A percentile compares a stretch with the other conserved stretches of the same genome.
These are phyloP conservation scores for Glossophaga mutica DNA, from an alignment of 2,797 vertebrate genomes.

Conservation along the genomic window DNA sequence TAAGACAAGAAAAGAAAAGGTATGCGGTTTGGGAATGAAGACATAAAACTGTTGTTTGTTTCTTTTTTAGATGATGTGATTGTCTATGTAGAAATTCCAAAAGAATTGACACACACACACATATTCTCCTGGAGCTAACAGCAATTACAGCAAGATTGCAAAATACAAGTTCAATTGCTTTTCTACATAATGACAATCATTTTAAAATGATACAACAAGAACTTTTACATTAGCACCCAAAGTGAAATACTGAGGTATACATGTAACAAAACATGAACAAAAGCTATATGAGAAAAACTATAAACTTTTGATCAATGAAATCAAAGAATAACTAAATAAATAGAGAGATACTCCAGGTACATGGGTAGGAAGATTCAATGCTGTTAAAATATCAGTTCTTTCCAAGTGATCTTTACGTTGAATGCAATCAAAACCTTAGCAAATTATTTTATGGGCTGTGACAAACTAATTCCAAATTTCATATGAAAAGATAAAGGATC, in stretches of 20 bases:
- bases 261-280: not conserved
- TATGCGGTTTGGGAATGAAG: not conserved
- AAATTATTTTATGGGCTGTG: not conserved
- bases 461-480: not conserved
- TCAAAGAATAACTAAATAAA: not conserved
- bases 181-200: not conserved
- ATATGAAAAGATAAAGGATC: not conserved
- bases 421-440: not conserved
- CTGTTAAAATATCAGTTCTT: not conserved
- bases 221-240: not conserved
- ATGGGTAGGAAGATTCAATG: not conserved
- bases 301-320: not conserved
- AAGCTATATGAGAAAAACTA: not conserved
- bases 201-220: not conserved
- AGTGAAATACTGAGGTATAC: not conserved
- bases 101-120: not conserved
- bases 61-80: not conserved
- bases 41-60: not conserved
- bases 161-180: not conserved
- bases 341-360: not conserved
- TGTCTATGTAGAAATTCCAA: not conserved
- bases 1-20: not conserved
- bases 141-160: not conserved
- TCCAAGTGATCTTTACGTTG: not conserved
- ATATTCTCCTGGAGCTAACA: not conserved